Conservation (phyloP, 2,888 invertebrate genomes). For the Gasteruption jaculator region DNA sequence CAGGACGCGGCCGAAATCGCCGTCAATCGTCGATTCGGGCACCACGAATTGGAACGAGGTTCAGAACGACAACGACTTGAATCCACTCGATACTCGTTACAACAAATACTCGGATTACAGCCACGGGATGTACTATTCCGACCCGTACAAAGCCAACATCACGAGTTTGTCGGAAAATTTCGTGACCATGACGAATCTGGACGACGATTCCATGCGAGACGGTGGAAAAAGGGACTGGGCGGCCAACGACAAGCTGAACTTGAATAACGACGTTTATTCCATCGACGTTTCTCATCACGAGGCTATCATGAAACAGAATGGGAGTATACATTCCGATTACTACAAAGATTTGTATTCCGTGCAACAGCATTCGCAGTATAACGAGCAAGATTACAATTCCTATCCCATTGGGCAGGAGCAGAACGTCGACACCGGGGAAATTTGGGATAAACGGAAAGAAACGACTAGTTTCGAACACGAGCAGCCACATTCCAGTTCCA, state of each 20-base stretch:
- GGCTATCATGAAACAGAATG: conserved; percentile 43
- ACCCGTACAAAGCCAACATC: conserved; percentile 45
- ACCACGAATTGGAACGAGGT: conserved; percentile 37
- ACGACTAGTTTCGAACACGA: conserved; percentile 62
- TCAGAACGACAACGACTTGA: conserved; percentile 39
- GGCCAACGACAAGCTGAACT: conserved; percentile 39
- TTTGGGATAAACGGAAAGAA: conserved; percentile 54
- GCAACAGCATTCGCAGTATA: conserved; percentile 44
- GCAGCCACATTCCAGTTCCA: conserved; percentile 54
- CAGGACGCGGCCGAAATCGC: conserved; percentile 58
- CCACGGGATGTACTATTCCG: conserved; percentile 45
- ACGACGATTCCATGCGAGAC: conserved; percentile 37
- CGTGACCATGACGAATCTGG: conserved; percentile 35
- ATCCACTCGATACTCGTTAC: conserved; percentile 41
- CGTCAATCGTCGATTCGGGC: conserved; percentile 27
- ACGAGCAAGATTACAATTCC: conserved; percentile 41
- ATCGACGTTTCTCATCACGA: conserved; percentile 43
- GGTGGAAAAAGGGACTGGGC: conserved; percentile 41
- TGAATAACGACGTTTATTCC: conserved; percentile 42
- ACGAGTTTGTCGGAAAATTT: conserved; percentile 43
- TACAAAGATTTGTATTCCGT: conserved; percentile 44
- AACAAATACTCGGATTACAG: conserved; percentile 52
- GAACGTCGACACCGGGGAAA: conserved; percentile 49
- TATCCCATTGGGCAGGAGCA: conserved; percentile 48
- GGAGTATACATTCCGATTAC: conserved; percentile 40